phyloP scores from a whole-genome alignment of 2,113 vertebrate genomes.

The Emberiza fucata region DNA sequence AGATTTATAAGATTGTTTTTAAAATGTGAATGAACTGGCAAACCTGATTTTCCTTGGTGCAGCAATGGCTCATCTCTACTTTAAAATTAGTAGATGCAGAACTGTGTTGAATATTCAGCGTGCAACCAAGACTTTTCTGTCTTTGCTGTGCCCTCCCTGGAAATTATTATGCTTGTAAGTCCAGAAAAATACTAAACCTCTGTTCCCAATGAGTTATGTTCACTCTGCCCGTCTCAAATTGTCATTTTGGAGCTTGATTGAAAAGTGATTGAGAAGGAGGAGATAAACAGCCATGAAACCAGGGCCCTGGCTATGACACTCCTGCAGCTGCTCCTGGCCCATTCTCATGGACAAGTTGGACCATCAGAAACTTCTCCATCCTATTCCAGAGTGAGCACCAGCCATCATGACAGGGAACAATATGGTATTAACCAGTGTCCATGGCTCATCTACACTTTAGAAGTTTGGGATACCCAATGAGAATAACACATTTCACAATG shows the following conservation, averaged over 20 bases:
- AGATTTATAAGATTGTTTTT: background rate
- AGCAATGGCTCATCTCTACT: background rate
- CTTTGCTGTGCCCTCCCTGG: background rate
- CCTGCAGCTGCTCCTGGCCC: background rate
- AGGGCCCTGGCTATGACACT: background rate
- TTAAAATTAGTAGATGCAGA: background rate
- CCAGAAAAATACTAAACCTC: background rate
- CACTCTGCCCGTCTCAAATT: background rate
- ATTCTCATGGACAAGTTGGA: accelerated
- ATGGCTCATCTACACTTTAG: background rate
- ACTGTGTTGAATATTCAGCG: background rate
- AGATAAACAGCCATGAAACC: background rate
- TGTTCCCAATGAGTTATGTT: background rate
- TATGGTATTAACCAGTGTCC: background rate
- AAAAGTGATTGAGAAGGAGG: background rate
- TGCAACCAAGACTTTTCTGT: background rate
- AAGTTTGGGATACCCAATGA: background rate
- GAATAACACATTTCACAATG: background rate
- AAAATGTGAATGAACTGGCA: background rate
- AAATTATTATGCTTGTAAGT: background rate
- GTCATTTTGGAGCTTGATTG: background rate
- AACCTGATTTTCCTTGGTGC: background rate
- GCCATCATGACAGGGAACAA: no score
- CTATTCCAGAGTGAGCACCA: background rate
- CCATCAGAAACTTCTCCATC: background rate